Evolutionary conservation across 1,140 invertebrate genomes (phyloP), one percentile per base, ranked within the genome.

Genomic region (Drosophila guanche): DNA sequence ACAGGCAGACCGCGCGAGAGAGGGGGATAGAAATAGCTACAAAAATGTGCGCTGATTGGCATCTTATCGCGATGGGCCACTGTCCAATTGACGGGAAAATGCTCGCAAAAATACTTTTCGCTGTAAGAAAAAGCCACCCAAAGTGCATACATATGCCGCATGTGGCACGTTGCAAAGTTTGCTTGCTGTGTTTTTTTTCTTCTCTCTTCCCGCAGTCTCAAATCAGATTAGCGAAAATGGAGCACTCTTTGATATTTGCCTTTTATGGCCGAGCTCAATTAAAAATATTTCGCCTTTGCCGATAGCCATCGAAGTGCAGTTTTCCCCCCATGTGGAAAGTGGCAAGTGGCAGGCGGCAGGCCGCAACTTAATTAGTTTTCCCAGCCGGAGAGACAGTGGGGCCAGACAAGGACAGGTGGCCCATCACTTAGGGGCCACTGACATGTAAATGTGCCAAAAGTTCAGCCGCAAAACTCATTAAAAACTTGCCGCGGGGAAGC

Each of bases 11-110:
- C 10, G 20, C 25, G 23, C 42, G 16, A 42, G 45, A 68, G 66
- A 68, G 14, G 16, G 66, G 40, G 53, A 46, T 27, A 57, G 59
- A 57, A 61, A 56, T 76, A 68, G 79, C 33, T 37, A 37, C 69
- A 85, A 88, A 81, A 81, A 75, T 67, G 83, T 66, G 80, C 80
- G 86, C 80, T 84, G 85, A 89, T 89, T 89, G 85, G 73, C 85
- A 89, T 89, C 85, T 89, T 89, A 89, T 89, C 86, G 80, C 81
- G 86, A 89, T 89, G 86, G 86, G 86, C 79, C 80, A 85, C 67
- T 85, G 85, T 89, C 86, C 86, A 89, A 89, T 89, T 89, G 75
- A 89, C 75, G 33, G 76, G 76, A 84, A 89, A 76, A 89, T 84
- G 70, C 72, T 89, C 84, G 73, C 66, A 84, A 84, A 68, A 89